These are phyloP conservation scores for Myotis daubentonii DNA, from an alignment of 2,797 vertebrate genomes.

Conservation along the genomic window DNA sequence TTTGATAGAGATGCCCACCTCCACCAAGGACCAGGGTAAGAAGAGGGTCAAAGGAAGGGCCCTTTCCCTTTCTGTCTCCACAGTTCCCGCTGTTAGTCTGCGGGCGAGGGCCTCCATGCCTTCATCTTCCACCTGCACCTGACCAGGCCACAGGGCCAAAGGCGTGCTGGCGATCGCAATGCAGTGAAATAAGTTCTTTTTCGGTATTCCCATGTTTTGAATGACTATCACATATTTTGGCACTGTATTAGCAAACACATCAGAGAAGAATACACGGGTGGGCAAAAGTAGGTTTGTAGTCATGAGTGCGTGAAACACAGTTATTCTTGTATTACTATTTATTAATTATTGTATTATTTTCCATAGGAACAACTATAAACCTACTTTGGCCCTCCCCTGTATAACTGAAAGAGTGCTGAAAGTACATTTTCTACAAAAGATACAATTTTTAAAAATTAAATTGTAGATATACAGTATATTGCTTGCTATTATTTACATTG, in stretches of 20 bases:
- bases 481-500: background rate
- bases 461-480: background rate
- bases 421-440: constrained; percentile 5
- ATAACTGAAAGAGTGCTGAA: background rate
- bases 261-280: background rate
- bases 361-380: background rate
- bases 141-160: background rate
- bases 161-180: accelerated
- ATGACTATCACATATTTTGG: background rate
- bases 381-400: background rate
- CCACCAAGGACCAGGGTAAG: background rate
- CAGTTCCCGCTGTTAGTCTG: background rate
- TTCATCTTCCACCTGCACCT: background rate
- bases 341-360: background rate
- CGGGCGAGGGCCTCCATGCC: background rate
- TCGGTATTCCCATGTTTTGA: background rate
- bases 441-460: background rate
- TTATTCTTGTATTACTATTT: background rate
- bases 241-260: background rate
- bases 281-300: background rate
- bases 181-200: background rate
- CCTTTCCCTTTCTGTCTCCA: background rate
- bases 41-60: background rate
- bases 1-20: background rate
- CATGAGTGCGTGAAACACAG: background rate